These are phyloP conservation scores for Himalopsyche phryganea DNA, from an alignment of 1,140 invertebrate species.

Conservation along the genomic window DNA sequence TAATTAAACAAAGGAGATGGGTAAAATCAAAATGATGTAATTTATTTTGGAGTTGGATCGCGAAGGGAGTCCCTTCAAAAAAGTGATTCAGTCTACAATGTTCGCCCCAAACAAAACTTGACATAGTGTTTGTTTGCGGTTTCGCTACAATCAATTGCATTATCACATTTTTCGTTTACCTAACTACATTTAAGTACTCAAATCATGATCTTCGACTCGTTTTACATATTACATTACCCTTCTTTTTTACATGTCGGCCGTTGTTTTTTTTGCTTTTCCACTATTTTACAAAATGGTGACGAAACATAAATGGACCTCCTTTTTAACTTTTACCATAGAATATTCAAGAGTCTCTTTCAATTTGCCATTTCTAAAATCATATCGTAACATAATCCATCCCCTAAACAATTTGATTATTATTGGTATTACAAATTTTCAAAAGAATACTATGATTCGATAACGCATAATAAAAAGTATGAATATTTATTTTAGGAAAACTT, in stretches of 20 bases:
- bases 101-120: not conserved
- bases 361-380: not conserved
- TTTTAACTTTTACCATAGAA: not conserved
- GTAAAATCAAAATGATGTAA: no score
- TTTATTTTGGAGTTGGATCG: not conserved
- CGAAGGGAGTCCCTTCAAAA: not conserved
- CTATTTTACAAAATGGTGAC: not conserved
- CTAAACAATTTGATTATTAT: no score
- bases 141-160: constrained; percentile 31
- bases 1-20: no score
- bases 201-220: constrained; percentile 11
- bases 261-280: not conserved
- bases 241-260: constrained; percentile 4
- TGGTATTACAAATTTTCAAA: no score
- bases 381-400: no score
- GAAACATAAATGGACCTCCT: not conserved
- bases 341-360: not conserved
- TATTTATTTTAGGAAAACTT: no score
- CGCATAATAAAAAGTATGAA: no score
- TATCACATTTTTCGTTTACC: constrained; percentile 35
- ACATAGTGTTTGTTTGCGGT: constrained; percentile 10
- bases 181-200: constrained; percentile 35
- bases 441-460: no score
- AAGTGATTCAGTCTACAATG: constrained; percentile 3
- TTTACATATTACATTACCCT: constrained; percentile 11